Conservation (phyloP, 2,113 vertebrate species). For the Nothobranchius kuhntae region DNA sequence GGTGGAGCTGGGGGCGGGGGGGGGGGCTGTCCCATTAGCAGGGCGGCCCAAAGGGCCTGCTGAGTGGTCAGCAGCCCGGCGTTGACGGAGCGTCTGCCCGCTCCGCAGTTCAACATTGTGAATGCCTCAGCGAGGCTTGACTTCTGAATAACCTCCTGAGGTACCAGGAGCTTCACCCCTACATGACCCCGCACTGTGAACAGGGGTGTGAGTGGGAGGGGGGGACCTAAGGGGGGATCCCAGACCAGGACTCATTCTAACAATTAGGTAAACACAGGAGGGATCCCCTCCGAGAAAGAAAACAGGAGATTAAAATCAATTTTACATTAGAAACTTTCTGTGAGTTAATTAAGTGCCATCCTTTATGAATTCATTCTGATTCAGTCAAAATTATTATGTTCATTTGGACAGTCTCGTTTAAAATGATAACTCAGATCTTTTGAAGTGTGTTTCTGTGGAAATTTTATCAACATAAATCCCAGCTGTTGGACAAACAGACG, state of each 20-base stretch:
- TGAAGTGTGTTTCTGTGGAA: too few relatives aligned
- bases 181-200: constrained; percentile 78
- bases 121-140: constrained; percentile 76
- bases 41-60: constrained; percentile 42
- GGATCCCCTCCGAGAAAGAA: constrained; percentile 2
- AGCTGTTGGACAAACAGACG: too few relatives aligned
- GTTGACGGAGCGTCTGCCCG: constrained; percentile 75
- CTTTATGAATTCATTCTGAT: too few relatives aligned
- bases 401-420: too few relatives aligned
- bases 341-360: not conserved
- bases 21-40: constrained; percentile 71
- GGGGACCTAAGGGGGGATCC: constrained; percentile 68
- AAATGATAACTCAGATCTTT: too few relatives aligned
- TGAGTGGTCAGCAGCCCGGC: constrained; percentile 73
- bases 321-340: not conserved
- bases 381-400: too few relatives aligned
- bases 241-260: constrained; percentile 58
- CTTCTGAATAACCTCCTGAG: constrained; percentile 83
- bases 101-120: constrained; percentile 75
- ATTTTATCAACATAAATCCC: too few relatives aligned
- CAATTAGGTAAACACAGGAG: constrained; percentile 60
- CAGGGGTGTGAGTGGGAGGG: constrained; percentile 61
- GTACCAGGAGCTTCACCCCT: constrained; percentile 81
- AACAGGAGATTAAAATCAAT: constrained; percentile 28
- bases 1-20: constrained; percentile 49